Evolutionary conservation across 2,797 vertebrate species (phyloP), one percentile per base, ranked within the genome.

Genomic region (Brachyalestes nurse): DNA sequence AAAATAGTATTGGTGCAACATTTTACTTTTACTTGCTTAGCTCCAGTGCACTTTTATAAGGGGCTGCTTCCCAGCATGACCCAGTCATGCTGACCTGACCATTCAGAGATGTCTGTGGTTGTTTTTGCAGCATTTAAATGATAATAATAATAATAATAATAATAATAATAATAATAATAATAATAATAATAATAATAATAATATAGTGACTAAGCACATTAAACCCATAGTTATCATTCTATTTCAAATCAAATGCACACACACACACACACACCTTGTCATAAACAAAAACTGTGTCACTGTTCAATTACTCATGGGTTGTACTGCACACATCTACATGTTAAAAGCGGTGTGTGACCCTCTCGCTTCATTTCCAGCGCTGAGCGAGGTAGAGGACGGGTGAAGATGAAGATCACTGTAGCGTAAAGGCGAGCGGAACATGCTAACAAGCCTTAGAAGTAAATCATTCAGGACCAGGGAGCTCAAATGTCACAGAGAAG

Each of bases 361-460:
- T 62, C 60, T 28, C 25, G 60, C 60, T 62, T 62, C 60, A 34
- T 2, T 62, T 62, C 23, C 60, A 62, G 60, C 60, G 0, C 21
- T 65, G 64, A 2, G 34, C 17, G 64, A 66, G 64, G 64, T 66
- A 66, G 28, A 65, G 28, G 62, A 65, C 0, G 34, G 16, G 14
- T 17, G 38, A 66, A 66, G 64, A 42, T 42, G 34, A 66, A 42
- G 64, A 9, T 9, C 64, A n/a, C 0, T 66, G 5, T 19, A 19
- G 64, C 38, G 64, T 66, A 42, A 66, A 66, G 38, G 64, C 38
- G 34, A 66, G 64, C n/a, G 38, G 19, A 66, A 66, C 62, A 42
- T 42, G 17, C 34, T 40, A 66, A 66, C 64, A 66, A 66, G 38
- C 64, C 38, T n/a, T 16, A 40, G 38, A 66, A 40, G 64, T 66